A percentile compares a stretch with the other conserved stretches of the same genome.
These are phyloP conservation scores for Phocoena sinus DNA, from an alignment of 2,113 vertebrate species.

Conservation along the genomic window DNA sequence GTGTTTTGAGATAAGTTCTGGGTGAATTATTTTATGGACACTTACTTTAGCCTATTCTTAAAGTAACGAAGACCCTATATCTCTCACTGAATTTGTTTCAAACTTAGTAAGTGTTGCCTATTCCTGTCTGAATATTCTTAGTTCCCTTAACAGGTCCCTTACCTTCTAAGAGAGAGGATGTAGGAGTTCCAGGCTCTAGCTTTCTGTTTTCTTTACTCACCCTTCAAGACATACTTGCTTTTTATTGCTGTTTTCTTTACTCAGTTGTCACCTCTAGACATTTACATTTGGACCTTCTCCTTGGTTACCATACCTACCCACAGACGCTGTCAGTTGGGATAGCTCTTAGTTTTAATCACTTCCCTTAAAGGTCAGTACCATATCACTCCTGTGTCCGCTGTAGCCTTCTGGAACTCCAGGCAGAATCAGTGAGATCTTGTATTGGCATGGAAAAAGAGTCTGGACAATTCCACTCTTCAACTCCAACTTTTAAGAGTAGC, in stretches of 20 bases:
- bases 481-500: background rate
- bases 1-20: background rate
- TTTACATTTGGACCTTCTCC: background rate
- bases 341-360: background rate
- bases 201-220: background rate
- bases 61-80: background rate
- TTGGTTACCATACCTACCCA: background rate
- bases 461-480: background rate
- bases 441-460: background rate
- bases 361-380: background rate
- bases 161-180: background rate
- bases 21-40: background rate
- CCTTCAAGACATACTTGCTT: background rate
- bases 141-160: background rate
- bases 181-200: background rate
- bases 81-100: background rate
- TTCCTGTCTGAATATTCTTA: background rate
- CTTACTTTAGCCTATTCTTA: background rate
- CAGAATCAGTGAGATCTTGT: background rate
- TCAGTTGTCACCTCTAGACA: background rate
- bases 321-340: background rate
- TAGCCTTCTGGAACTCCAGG: background rate
- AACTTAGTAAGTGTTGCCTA: background rate
- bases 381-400: background rate
- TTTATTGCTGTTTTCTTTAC: background rate